A percentile compares a stretch with the other conserved stretches of the same genome.
Conservation (phyloP, 2,888 invertebrate genomes). For the Poecilus cupreus region DNA sequence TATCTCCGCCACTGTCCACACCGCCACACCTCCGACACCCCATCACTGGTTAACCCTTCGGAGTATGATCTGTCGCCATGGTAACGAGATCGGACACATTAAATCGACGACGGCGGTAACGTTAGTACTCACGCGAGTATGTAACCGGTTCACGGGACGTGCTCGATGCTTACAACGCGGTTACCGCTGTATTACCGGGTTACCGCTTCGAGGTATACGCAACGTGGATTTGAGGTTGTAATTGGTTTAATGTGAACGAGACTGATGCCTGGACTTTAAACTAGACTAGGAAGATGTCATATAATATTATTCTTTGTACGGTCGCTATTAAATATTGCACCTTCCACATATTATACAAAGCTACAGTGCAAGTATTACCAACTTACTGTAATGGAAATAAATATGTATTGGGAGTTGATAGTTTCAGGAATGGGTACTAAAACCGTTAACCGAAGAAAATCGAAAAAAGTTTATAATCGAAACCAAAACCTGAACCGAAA, state of each 20-base stretch:
- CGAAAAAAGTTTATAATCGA: no score
- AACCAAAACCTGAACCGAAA: no score
- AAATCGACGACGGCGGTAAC: not conserved
- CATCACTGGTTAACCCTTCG: not conserved
- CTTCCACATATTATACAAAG: no score
- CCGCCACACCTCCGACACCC: not conserved
- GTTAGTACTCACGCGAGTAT: not conserved
- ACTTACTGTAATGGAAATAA: no score
- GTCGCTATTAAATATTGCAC: no score
- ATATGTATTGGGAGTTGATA: no score
- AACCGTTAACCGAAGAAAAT: no score
- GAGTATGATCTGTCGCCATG: not conserved
- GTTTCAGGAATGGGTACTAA: no score
- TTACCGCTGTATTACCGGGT: not conserved
- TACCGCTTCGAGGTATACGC: not conserved
- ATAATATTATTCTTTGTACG: no score
- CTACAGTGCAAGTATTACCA: no score
- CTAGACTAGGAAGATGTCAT: not conserved
- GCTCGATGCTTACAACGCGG: not conserved
- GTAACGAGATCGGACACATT: slow-evolving; percentile 16
- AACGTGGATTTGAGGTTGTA: not conserved
- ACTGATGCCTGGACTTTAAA: not conserved
- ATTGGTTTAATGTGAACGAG: not conserved
- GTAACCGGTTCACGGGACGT: not conserved
- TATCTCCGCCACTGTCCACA: not conserved